These are phyloP conservation scores for Drosophila parthenogenetica DNA, from an alignment of 2,888 invertebrate genomes.

Conservation along the genomic window DNA sequence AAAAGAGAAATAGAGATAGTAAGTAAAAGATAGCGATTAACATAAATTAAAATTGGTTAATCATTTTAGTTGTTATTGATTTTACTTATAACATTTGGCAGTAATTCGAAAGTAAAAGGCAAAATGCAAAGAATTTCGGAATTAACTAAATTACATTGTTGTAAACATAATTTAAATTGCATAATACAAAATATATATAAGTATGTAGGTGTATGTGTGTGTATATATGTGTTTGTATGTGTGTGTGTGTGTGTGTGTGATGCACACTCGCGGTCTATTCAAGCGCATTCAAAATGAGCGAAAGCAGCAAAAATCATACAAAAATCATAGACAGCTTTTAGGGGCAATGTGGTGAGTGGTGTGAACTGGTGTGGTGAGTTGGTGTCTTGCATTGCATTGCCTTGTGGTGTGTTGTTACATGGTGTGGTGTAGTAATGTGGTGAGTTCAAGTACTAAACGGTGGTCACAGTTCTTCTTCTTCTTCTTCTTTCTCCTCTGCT, in stretches of 20 bases:
- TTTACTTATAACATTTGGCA: slow-evolving; percentile 22
- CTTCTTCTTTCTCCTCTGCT: slow-evolving; percentile 35
- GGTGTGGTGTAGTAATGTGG: slow-evolving; percentile 10
- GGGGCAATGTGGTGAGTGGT: slow-evolving; percentile 32
- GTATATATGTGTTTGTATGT: slow-evolving; percentile 22
- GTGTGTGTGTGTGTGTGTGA: slow-evolving; percentile 16
- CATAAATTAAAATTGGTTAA: slow-evolving; percentile 51
- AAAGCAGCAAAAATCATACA: slow-evolving; percentile 25
- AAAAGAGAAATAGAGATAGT: slow-evolving; percentile 37
- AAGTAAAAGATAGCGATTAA: slow-evolving; percentile 61
- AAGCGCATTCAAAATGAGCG: slow-evolving; percentile 43
- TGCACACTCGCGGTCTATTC: slow-evolving; percentile 19
- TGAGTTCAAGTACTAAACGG: slow-evolving; percentile 54
- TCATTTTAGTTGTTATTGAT: slow-evolving; percentile 23
- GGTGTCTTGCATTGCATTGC: not conserved
- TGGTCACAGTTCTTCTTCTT: slow-evolving; percentile 60
- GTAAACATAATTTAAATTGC: slow-evolving; percentile 13
- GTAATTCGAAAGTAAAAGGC: slow-evolving; percentile 41
- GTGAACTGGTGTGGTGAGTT: slow-evolving; percentile 15
- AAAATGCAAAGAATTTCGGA: slow-evolving; percentile 64
- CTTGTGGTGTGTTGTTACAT: slow-evolving; percentile 15
- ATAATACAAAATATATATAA: slow-evolving; percentile 23
- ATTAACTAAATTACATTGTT: slow-evolving; percentile 42
- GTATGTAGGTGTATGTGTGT: slow-evolving; percentile 15
- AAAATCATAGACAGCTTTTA: slow-evolving; percentile 47